Evolutionary conservation across 1,140 invertebrate genomes (phyloP).

Genomic region (Octopus bimaculoides): DNA sequence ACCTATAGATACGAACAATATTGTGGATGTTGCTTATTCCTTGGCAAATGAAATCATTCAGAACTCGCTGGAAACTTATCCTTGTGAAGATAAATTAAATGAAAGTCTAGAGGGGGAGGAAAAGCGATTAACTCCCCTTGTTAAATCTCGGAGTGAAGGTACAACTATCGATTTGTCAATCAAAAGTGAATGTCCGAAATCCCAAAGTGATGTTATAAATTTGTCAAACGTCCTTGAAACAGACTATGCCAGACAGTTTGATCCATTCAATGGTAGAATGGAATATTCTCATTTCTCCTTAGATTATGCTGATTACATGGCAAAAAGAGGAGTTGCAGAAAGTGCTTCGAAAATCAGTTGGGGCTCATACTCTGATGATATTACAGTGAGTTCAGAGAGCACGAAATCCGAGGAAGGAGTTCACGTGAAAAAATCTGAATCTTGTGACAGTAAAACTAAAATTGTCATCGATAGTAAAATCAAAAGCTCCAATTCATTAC

Average conservation of each 20-base stretch:
- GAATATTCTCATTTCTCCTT: not conserved
- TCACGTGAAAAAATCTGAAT: not conserved
- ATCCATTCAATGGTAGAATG: not conserved
- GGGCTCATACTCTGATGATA: not conserved
- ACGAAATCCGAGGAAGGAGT: not conserved
- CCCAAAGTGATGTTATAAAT: not conserved
- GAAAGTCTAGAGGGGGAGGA: not conserved
- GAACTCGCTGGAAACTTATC: constrained; percentile 33
- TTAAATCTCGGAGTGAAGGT: constrained; percentile 5
- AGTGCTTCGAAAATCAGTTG: constrained; percentile 5
- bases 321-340: not conserved
- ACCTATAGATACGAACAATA: constrained; percentile 14
- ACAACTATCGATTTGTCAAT: not conserved
- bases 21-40: constrained; percentile 33
- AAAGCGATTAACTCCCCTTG: not conserved
- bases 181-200: not conserved
- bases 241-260: not conserved
- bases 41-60: constrained; percentile 38
- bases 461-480: not conserved
- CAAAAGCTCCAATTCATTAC: not conserved
- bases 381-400: constrained; percentile 5
- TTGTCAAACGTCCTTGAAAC: constrained; percentile 6
- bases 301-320: not conserved
- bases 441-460: not conserved
- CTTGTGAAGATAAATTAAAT: constrained; percentile 7